Base-by-base conservation (phyloP, 2,888 invertebrate genomes). In the Plebejus argus region DNA sequence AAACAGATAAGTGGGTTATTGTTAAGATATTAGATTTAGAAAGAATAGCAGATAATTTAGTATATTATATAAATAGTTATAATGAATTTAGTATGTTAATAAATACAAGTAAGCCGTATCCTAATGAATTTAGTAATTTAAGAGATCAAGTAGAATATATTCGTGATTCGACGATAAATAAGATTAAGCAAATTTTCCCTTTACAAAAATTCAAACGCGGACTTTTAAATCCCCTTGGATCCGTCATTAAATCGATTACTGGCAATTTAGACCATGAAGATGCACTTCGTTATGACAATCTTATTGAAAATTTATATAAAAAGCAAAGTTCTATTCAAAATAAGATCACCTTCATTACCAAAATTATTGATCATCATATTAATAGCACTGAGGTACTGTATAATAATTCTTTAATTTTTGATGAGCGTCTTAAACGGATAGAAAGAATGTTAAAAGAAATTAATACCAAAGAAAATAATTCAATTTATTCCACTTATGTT, bases 241-340 rank as follows among this genome's bases (percentile, higher is more conserved):
- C 80, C 15, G 18, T 82, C 20, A 78, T 81, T 78, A 84, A 83
- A 78, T 71, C 79, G 6, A 81, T 83, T 70, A 81, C 81, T 3
- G 81, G 82, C 70, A 83, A 84, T 56, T 77, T 84, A 76, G 83
- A 83, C 76, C 78, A 81, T 61, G 79, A 82, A 1, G 83, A 83
- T 75, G 82, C 82, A 18, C 72, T 80, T 18, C 79, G 76, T 70
- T 82, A 81, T 76, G 81, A 82, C 66, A 75, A 49, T 18, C 71
- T 81, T 56, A 83, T 81, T 56, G 76, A 66, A 58, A 39, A 39
- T 39, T 39, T 39, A 8, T 39, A 39, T 39, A 39, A 39, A 39
- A 39, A 39, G 7, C 35, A 39, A 39, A 76, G 80, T 5, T 58
- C 56, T 82, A 72, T 79, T 23, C 10, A n/a, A n/a, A 81, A 79